Percentiles rank a stretch among this genome's conserved stretches.
Conservation (phyloP, 2,113 vertebrate species). For the Nothobranchius furzeri region DNA sequence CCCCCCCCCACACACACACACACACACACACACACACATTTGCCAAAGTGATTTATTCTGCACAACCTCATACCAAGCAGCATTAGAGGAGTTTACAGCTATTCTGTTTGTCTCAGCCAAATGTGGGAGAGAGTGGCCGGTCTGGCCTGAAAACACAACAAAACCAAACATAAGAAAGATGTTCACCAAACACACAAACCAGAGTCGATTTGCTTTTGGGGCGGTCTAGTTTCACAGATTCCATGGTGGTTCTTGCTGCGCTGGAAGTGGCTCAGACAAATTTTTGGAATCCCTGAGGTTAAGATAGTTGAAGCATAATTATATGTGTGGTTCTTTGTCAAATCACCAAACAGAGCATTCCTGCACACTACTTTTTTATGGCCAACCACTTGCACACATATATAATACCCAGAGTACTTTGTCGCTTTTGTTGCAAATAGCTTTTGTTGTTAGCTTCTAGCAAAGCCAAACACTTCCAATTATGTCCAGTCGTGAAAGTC, state of each 20-base stretch:
- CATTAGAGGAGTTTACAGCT: conserved; percentile 17
- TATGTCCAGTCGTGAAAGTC: too few species aligned
- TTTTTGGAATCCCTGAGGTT: conserved; percentile 71
- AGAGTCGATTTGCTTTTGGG: conserved; percentile 17
- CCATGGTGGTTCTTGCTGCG: conserved; percentile 51
- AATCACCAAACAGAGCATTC: conserved; percentile 69
- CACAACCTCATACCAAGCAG: conserved; percentile 31
- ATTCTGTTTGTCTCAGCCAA: conserved; percentile 21
- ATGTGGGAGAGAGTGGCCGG: conserved; percentile 13
- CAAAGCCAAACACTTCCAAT: conserved; percentile 23
- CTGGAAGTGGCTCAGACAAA: conserved; percentile 67
- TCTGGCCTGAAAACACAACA: conserved; percentile 31
- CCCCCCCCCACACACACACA: too few species aligned
- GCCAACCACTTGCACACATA: conserved; percentile 46
- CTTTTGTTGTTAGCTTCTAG: conserved; percentile 27
- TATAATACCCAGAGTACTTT: conserved; percentile 47
- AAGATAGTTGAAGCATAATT: conserved; percentile 69
- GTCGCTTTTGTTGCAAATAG: conserved; percentile 29
- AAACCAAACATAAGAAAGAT: conserved; percentile 30
- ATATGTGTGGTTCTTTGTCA: conserved; percentile 63
- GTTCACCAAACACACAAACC: conserved; percentile 40
- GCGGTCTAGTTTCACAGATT: conserved; percentile 44
- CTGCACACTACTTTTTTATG: conserved; percentile 52
- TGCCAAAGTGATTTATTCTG: conserved; percentile 16
- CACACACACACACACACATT: too few species aligned